Conservation (phyloP, 1,140 invertebrate genomes). For the Bilobella aurantiaca region DNA sequence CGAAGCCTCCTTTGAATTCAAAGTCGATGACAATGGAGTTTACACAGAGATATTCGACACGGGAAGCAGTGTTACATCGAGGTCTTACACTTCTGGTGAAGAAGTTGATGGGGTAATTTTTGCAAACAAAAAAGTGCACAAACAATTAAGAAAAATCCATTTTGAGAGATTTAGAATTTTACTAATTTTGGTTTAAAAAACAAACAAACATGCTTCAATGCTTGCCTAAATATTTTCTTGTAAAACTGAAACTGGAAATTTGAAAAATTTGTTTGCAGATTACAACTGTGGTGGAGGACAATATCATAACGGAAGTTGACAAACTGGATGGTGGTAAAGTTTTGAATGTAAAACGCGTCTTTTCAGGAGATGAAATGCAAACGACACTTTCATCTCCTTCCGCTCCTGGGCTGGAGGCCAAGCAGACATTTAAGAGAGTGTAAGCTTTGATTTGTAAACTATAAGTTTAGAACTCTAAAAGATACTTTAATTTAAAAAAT, state of each 20-base stretch:
- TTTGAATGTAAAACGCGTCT: not conserved
- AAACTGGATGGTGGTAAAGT: not conserved
- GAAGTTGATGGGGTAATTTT: not conserved
- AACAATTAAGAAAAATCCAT: too few relatives aligned
- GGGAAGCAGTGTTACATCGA: not conserved
- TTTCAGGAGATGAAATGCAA: not conserved
- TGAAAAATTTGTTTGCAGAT: not conserved
- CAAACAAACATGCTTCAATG: too few relatives aligned
- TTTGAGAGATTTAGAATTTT: too few relatives aligned
- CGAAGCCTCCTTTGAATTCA: not conserved
- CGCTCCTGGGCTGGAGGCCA: not conserved
- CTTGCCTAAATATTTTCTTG: too few relatives aligned
- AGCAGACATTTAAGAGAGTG: not conserved
- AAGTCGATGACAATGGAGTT: not conserved
- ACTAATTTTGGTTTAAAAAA: too few relatives aligned
- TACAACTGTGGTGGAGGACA: not conserved
- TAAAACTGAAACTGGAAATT: too few relatives aligned
- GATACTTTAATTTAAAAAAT: too few relatives aligned
- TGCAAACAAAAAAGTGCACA: too few relatives aligned
- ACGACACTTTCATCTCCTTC: not conserved
- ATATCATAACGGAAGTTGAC: not conserved
- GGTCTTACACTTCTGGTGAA: not conserved
- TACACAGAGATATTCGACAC: not conserved
- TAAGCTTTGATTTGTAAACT: too few relatives aligned
- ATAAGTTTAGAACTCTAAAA: too few relatives aligned